These are phyloP conservation scores for Gila robusta DNA, from an alignment of 2,797 vertebrate genomes.

Conservation along the genomic window DNA sequence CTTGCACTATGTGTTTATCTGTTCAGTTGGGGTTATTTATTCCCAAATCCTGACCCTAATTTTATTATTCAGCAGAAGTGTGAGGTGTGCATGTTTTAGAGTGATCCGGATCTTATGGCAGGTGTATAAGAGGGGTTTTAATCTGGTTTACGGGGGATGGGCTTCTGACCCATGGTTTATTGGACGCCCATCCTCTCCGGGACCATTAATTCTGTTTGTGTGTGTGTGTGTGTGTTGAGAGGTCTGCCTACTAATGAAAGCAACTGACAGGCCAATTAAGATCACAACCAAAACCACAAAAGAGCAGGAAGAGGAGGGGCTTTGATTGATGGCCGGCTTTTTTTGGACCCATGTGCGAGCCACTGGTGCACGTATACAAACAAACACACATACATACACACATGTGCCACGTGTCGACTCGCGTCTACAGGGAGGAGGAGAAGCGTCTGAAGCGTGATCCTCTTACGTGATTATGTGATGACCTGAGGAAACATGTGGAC, in stretches of 20 bases:
- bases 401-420: constrained; percentile 67
- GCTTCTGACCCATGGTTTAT: constrained; percentile 53
- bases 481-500: constrained; percentile 66
- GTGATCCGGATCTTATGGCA: constrained; percentile 73
- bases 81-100: constrained; percentile 9
- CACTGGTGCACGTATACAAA: constrained; percentile 66
- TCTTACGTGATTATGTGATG: constrained; percentile 81
- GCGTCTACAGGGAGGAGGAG: constrained; percentile 50
- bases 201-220: constrained; percentile 65
- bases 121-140: constrained; percentile 79
- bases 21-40: background rate
- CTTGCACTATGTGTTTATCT: background rate
- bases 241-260: constrained; percentile 72
- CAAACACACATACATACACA: constrained; percentile 42
- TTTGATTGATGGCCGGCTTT: constrained; percentile 11
- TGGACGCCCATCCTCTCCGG: constrained; percentile 52
- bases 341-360: constrained; percentile 54
- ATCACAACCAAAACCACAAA: constrained; percentile 64
- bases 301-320: constrained; percentile 38
- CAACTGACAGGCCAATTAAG: constrained; percentile 78
- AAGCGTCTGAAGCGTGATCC: constrained; percentile 78
- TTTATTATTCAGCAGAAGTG: background rate
- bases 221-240: constrained; percentile 54
- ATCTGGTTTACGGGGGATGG: constrained; percentile 56
- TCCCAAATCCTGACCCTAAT: background rate